Conservation (phyloP, 2,113 vertebrate species). For the Perca schrenkii region DNA sequence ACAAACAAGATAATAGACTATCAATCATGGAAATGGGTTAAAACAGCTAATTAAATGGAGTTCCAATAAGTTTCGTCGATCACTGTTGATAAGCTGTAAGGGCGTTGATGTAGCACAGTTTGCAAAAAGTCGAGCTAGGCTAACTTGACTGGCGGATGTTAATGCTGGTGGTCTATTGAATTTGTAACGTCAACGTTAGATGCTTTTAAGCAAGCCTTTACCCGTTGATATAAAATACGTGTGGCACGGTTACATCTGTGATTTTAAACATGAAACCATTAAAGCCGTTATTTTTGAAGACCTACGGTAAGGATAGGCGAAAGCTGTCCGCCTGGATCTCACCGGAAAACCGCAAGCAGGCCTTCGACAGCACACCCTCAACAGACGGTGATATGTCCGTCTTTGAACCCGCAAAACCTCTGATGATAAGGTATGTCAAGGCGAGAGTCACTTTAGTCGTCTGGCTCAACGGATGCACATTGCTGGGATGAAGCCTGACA, state of each 20-base stretch:
- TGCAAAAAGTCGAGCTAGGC: neutral
- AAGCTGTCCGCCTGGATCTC: conserved; percentile 79
- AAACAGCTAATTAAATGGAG: neutral
- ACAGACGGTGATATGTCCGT: conserved; percentile 68
- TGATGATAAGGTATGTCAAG: conserved; percentile 48
- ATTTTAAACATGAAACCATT: conserved; percentile 65
- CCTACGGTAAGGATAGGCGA: conserved; percentile 75
- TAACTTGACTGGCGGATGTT: neutral
- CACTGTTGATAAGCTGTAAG: neutral
- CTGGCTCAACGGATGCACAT: too few species aligned
- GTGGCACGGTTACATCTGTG: neutral
- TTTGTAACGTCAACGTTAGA: neutral
- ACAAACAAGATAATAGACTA: neutral
- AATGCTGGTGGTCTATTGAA: neutral
- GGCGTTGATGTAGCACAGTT: neutral
- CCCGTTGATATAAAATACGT: too few species aligned
- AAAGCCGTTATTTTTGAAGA: conserved; percentile 71
- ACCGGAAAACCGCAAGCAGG: conserved; percentile 67
- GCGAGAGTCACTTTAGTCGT: neutral
- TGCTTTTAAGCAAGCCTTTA: neutral
- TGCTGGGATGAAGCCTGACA: too few species aligned
- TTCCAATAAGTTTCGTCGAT: neutral
- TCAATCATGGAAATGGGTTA: fast-evolving
- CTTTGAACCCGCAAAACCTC: conserved; percentile 36
- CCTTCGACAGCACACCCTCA: conserved; percentile 76